Evolutionary conservation across 1,140 invertebrate genomes (phyloP).

Genomic region (Adoxophyes honmai): DNA sequence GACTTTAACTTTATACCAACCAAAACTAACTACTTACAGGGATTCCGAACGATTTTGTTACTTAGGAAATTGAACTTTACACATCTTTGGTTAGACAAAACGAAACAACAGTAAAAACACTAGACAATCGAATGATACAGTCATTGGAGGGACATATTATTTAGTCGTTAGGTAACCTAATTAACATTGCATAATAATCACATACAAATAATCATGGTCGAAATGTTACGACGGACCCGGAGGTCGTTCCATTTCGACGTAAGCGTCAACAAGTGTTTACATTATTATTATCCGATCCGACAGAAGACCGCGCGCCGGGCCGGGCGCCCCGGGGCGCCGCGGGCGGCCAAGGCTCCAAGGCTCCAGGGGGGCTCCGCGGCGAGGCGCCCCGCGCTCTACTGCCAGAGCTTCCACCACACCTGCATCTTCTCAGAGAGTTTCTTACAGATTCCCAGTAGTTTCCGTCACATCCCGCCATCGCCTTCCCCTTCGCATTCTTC

Average conservation of each 20-base stretch:
- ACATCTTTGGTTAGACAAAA: conserved; percentile 73
- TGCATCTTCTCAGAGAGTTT: conserved; percentile 91
- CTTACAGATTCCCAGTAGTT: conserved; percentile 89
- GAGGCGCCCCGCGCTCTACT: conserved; percentile 64
- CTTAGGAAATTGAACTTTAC: conserved; percentile 43
- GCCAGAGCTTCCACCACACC: conserved; percentile 86
- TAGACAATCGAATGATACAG: conserved; percentile 67
- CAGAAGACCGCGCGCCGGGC: conserved; percentile 27
- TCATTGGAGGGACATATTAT: conserved; percentile 72
- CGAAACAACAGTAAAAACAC: conserved; percentile 59
- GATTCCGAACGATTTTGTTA: conserved; percentile 50
- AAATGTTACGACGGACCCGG: conserved; percentile 57
- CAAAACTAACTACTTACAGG: conserved; percentile 70
- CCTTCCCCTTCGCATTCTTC: conserved; percentile 79
- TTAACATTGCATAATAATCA: conserved; percentile 69
- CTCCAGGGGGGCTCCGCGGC: conserved; percentile 17
- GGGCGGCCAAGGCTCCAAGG: conserved; percentile 14
- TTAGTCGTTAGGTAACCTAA: conserved; percentile 72
- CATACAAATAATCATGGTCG: conserved; percentile 64
- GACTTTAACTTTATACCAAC: conserved; percentile 62
- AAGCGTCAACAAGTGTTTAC: conserved; percentile 68
- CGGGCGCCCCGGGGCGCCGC: conserved; percentile 24
- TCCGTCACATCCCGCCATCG: conserved; percentile 90
- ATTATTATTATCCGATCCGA: conserved; percentile 56
- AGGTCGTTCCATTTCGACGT: conserved; percentile 60